These are phyloP conservation scores for Sycophila sp. DNA, from an alignment of 1,140 invertebrate genomes.

Conservation along the genomic window DNA sequence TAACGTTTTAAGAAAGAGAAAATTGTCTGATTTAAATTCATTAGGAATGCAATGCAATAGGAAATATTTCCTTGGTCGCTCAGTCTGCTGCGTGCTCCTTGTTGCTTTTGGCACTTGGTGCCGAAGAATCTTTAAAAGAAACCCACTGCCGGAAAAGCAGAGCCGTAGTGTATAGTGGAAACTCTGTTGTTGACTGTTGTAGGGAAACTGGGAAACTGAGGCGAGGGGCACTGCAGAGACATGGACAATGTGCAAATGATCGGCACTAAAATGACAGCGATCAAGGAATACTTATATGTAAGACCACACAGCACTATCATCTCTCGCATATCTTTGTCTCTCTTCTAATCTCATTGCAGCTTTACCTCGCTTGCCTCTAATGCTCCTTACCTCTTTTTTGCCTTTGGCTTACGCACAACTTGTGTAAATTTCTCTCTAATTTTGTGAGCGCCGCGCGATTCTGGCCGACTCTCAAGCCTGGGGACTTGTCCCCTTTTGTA, in stretches of 20 bases:
- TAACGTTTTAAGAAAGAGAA: no score
- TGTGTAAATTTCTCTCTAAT: background rate
- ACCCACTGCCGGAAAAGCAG: background rate
- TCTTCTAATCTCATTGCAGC: constrained; percentile 34
- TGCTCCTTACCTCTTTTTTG: background rate
- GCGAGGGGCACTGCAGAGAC: constrained; percentile 63
- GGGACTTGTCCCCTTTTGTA: constrained; percentile 35
- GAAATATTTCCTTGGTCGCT: constrained; percentile 60
- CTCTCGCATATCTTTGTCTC: constrained; percentile 37
- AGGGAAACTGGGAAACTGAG: constrained; percentile 62
- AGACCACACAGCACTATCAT: constrained; percentile 48
- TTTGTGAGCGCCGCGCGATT: background rate
- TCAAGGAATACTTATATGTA: constrained; percentile 69
- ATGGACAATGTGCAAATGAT: constrained; percentile 67
- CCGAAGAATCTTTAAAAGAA: background rate
- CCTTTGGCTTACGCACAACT: background rate
- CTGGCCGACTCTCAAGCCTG: background rate
- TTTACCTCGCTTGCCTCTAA: background rate
- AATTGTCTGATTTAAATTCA: no score
- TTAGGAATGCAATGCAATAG: no score
- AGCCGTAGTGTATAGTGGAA: constrained; percentile 47
- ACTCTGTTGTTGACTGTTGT: constrained; percentile 64
- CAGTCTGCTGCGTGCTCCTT: constrained; percentile 53
- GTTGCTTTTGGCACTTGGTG: constrained; percentile 38
- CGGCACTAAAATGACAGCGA: constrained; percentile 66